phyloP scores from a whole-genome alignment of 2,113 vertebrate genomes.

The Apaloderma vittatum region DNA sequence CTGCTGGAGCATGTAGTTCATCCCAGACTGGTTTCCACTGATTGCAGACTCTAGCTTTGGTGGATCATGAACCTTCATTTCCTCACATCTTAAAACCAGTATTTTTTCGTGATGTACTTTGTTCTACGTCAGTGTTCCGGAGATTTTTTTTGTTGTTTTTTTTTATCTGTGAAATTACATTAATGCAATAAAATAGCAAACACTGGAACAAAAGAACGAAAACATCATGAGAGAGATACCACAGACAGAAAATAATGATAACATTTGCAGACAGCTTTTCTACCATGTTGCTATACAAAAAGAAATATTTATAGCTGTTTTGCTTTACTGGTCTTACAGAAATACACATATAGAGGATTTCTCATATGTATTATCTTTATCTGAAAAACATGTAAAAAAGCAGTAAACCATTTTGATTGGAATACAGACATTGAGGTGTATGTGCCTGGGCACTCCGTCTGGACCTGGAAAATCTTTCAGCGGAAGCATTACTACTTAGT shows the following conservation, averaged over 20 bases:
- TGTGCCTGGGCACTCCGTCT: neutral
- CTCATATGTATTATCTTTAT: neutral
- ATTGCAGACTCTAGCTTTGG: neutral
- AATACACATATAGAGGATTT: neutral
- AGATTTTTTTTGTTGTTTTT: neutral
- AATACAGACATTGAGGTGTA: neutral
- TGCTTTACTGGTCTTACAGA: neutral
- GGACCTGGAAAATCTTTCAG: neutral
- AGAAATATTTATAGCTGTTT: neutral
- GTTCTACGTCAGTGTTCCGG: fast-evolving
- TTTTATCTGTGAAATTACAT: neutral
- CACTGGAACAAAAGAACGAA: neutral
- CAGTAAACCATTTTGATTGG: neutral
- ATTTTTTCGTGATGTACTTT: neutral
- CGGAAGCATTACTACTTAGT: neutral
- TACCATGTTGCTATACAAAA: neutral
- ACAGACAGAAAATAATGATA: neutral
- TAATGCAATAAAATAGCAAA: neutral
- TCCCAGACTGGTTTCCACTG: neutral
- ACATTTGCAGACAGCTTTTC: neutral
- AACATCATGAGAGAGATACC: neutral
- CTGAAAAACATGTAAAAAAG: neutral
- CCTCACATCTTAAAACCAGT: neutral
- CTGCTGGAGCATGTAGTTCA: neutral
- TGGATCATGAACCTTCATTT: neutral